Conservation (phyloP, 1,140 invertebrate species). For the Temnothorax nylanderi region DNA sequence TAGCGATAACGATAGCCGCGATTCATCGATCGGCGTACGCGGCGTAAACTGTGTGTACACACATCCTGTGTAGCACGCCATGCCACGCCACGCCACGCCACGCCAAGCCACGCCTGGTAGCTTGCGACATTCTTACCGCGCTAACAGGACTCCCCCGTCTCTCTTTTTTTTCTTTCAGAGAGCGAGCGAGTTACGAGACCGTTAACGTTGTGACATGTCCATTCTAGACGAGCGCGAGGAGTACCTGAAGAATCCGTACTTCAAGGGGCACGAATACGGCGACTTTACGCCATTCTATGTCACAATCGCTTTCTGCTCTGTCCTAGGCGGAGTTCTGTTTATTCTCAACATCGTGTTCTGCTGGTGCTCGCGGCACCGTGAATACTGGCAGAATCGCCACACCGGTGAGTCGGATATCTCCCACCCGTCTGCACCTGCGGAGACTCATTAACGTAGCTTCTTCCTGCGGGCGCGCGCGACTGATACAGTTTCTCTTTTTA, state of each 20-base stretch:
- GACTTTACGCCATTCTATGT: constrained; percentile 93
- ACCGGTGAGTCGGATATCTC: constrained; percentile 87
- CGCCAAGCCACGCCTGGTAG: constrained; percentile 32
- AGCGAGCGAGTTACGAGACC: constrained; percentile 23
- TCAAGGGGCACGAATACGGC: constrained; percentile 87
- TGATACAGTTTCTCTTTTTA: neutral
- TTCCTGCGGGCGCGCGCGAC: neutral
- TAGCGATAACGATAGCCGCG: neutral
- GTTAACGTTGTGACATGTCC: constrained; percentile 86
- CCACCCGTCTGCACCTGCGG: neutral
- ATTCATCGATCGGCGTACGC: no score
- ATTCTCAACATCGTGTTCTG: constrained; percentile 92
- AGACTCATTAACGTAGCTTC: neutral
- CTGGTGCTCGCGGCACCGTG: constrained; percentile 91
- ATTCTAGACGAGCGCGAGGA: constrained; percentile 89
- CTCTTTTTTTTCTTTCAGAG: constrained; percentile 82
- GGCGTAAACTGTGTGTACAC: neutral
- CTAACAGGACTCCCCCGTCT: constrained; percentile 61
- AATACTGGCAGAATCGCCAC: constrained; percentile 93
- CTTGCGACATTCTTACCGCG: constrained; percentile 3
- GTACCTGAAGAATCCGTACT: constrained; percentile 89
- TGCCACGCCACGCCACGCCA: constrained; percentile 15
- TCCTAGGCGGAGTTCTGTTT: constrained; percentile 89
- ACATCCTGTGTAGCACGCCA: neutral
- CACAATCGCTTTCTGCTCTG: constrained; percentile 90